Evolutionary conservation across 2,113 vertebrate genomes (phyloP), one percentile per base, ranked within the genome.

Genomic region (Lates calcarifer): DNA sequence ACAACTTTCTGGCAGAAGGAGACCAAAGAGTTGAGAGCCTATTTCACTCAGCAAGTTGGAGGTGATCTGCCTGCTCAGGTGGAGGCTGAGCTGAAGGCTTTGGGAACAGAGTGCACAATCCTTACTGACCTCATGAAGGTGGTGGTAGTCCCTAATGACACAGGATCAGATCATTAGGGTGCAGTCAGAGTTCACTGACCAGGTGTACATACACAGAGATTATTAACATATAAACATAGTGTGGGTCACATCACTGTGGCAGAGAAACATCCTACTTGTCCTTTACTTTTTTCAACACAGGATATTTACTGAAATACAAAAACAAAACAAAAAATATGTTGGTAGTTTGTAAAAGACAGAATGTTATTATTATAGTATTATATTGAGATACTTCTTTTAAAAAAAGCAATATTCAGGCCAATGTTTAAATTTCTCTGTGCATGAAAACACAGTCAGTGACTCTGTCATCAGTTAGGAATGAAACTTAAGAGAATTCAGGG

Each of bases 1-100:
- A 95, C 94, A 72, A 93, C 95, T 20, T 99, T 99, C 95, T 99
- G 98, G 98, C 96, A 96, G 92, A 90, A 96, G 84, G 98, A 99
- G 75, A 90, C 92, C n/a, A 91, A 90, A 62, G 96, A 98, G 79
- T 80, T 98, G 72, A 94, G 94, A 70, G 92, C 89, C n/a, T 98
- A 97, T 89, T 95, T 98, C 84, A 95, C 84, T 10, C 96, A 97
- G 90, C 97, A 98, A 64, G 96, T 98, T 11, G 95, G 95, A 7
- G 90, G 93, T 4, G 97, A 98, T 87, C 93, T 98, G 10, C 97
- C 97, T 0, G 81, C 87, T 15, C 94, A 97, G 90, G 93, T 98
- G 76, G 80, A 92, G 90, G 92, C 91, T 6, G 97, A 98, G 93
- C 94, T 98, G 37, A 95, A 93, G 43, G 95, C 93, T 0, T 91